Conservation (phyloP, 35 echinoderm and acorn worm species). For the Lytechinus pictus region DNA sequence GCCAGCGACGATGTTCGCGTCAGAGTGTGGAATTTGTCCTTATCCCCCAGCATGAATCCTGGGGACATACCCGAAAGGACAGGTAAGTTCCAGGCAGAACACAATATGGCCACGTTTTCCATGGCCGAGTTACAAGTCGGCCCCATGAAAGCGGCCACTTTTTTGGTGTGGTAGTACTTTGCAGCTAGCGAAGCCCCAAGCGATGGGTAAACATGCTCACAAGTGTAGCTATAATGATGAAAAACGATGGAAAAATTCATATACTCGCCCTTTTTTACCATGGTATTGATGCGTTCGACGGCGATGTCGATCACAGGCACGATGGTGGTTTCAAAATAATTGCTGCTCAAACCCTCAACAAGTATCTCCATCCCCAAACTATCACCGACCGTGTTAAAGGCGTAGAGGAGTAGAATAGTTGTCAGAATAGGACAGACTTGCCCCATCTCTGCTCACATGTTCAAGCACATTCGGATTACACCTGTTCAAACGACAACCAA, state of each 20-base stretch:
- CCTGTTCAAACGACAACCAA: background rate
- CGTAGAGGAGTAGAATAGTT: background rate
- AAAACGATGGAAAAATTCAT: constrained; percentile 18
- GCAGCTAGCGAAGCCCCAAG: background rate
- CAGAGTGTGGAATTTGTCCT: constrained; percentile 18
- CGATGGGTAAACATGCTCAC: background rate
- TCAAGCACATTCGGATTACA: background rate
- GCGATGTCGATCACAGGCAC: constrained; percentile 28
- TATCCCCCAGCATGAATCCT: background rate
- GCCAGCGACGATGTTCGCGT: constrained; percentile 36
- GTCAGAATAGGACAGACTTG: background rate
- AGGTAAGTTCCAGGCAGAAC: constrained; percentile 25
- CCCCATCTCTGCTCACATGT: background rate
- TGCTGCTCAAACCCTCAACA: background rate
- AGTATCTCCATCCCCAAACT: background rate
- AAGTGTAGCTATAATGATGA: constrained; percentile 9
- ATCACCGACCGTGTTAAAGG: background rate
- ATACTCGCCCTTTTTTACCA: background rate
- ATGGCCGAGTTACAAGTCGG: constrained; percentile 22
- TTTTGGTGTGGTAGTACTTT: constrained; percentile 25
- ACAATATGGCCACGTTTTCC: constrained; percentile 16
- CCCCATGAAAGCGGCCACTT: constrained; percentile 47
- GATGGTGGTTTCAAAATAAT: background rate
- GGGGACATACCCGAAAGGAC: background rate
- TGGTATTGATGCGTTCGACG: background rate